These are phyloP conservation scores for Lasioglossum villosulum DNA, from an alignment of 2,888 invertebrate species.

Conservation along the genomic window DNA sequence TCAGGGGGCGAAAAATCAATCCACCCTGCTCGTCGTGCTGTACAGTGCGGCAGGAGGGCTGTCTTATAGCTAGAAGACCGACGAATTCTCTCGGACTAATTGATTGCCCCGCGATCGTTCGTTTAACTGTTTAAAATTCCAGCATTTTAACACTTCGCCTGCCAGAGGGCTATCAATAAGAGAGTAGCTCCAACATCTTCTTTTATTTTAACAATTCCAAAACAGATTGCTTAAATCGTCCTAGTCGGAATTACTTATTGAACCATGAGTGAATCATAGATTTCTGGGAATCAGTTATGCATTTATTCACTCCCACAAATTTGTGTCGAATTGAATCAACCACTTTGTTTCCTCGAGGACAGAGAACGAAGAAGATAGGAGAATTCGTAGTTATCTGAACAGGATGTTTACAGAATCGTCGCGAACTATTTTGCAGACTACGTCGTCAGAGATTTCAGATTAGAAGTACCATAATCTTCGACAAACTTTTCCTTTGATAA, in stretches of 20 bases:
- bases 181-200: neutral
- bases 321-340: too few species aligned
- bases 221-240: neutral
- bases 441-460: neutral
- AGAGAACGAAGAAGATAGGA: too few species aligned
- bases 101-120: slow-evolving; percentile 21
- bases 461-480: neutral
- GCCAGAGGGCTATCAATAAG: neutral
- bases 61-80: slow-evolving; percentile 31
- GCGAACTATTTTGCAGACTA: neutral
- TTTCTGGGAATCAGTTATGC: too few species aligned
- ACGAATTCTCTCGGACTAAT: slow-evolving; percentile 43
- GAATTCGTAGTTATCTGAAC: too few species aligned
- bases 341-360: too few species aligned
- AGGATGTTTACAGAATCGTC: neutral
- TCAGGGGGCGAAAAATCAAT: slow-evolving; percentile 80
- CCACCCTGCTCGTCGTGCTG: slow-evolving; percentile 70
- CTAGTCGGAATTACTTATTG: neutral
- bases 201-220: neutral
- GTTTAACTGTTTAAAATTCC: slow-evolving; percentile 1
- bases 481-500: neutral
- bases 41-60: slow-evolving; percentile 69
- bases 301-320: too few species aligned
- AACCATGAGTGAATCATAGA: too few species aligned
- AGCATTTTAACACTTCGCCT: neutral